phyloP scores from a whole-genome alignment of 2,888 invertebrate species.

The Sinelater perroti region DNA sequence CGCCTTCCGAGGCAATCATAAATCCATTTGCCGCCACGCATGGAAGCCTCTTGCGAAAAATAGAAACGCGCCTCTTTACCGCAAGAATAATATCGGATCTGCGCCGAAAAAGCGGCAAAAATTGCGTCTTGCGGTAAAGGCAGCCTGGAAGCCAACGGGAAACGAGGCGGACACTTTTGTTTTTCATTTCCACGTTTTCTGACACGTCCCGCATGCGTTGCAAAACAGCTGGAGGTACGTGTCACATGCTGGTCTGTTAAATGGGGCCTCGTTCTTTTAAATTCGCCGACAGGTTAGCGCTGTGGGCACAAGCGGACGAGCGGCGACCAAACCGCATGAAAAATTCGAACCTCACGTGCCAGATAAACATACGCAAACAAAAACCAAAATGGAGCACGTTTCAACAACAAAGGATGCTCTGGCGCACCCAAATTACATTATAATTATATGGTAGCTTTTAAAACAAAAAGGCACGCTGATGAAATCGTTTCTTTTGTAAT shows the following conservation, averaged over 20 bases:
- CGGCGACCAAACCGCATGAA: not conserved
- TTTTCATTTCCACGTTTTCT: slow-evolving; percentile 25
- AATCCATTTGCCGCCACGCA: slow-evolving; percentile 3
- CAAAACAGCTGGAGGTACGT: slow-evolving; percentile 23
- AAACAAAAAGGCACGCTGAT: no score
- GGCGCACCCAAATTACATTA: slow-evolving; percentile 14
- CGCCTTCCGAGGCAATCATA: not conserved
- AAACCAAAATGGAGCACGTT: slow-evolving; percentile 8
- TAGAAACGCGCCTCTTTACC: not conserved
- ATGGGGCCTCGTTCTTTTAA: not conserved
- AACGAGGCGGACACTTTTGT: slow-evolving; percentile 19
- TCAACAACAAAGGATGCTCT: slow-evolving; percentile 1
- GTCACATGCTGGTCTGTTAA: slow-evolving; percentile 2
- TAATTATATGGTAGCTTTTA: slow-evolving; percentile 7
- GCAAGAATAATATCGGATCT: not conserved
- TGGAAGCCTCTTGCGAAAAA: not conserved
- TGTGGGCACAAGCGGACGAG: not conserved
- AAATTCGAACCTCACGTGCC: slow-evolving; percentile 8
- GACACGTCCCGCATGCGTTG: slow-evolving; percentile 19
- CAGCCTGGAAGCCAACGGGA: slow-evolving; percentile 7
- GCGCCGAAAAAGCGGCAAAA: slow-evolving; percentile 5
- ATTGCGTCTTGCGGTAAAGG: slow-evolving; percentile 5
- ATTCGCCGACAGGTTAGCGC: slow-evolving; percentile 4
- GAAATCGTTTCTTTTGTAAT: no score
- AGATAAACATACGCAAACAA: slow-evolving; percentile 3